Evolutionary conservation across 2,113 vertebrate species (phyloP).

Genomic region (Thoracochromis brauschi): DNA sequence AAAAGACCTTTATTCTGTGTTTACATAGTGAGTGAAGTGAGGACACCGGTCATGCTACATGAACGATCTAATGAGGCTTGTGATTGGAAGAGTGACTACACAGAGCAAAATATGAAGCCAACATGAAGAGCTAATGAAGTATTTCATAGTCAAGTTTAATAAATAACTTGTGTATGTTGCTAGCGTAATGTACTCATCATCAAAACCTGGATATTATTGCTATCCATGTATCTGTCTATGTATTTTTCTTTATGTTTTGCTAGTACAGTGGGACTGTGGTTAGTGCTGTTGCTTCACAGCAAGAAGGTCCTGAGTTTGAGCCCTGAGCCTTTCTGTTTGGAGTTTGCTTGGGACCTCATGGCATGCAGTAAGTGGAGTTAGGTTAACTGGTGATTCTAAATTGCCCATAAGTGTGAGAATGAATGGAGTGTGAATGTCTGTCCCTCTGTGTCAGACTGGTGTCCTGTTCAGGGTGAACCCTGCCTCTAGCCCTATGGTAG

Average conservation of each 20-base stretch:
- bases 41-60: slow-evolving; percentile 20
- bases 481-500: background rate
- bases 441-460: background rate
- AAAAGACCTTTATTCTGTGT: background rate
- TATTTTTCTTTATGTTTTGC: background rate
- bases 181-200: background rate
- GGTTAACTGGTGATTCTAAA: background rate
- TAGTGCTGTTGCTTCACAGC: background rate
- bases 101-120: background rate
- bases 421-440: background rate
- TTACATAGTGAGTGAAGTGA: slow-evolving; percentile 1
- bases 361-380: background rate
- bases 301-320: background rate
- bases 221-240: background rate
- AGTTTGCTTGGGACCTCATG: background rate
- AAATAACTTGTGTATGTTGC: background rate
- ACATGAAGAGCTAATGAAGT: background rate
- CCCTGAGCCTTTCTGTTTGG: background rate
- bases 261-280: background rate
- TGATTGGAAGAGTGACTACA: slow-evolving; percentile 24
- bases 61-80: slow-evolving; percentile 33
- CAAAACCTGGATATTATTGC: background rate
- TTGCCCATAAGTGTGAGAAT: background rate
- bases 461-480: background rate
- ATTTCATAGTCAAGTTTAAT: background rate